Evolutionary conservation across 2,888 invertebrate species (phyloP).

Genomic region (Chironomus tentans): DNA sequence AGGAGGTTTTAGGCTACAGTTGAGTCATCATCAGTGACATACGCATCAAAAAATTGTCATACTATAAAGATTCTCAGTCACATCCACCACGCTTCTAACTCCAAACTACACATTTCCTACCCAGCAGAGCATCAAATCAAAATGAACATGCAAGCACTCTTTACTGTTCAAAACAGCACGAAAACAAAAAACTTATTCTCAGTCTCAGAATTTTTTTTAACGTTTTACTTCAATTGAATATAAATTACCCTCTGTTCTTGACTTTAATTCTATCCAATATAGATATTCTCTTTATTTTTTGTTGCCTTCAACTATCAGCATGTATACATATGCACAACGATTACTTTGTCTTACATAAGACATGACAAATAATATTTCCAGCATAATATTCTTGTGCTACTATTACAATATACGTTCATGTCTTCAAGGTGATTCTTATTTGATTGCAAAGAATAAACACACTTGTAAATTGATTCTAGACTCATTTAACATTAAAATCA

Average conservation of each 20-base stretch:
- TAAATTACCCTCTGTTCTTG: slow-evolving; percentile 24
- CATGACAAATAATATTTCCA: background rate
- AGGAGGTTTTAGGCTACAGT: no score
- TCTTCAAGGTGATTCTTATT: slow-evolving; percentile 19
- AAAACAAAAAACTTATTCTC: background rate
- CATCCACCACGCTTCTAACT: no score
- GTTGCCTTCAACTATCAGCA: background rate
- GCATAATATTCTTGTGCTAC: background rate
- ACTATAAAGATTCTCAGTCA: no score
- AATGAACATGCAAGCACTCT: no score
- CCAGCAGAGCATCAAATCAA: no score
- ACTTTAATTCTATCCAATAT: slow-evolving; percentile 16
- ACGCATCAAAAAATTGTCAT: no score
- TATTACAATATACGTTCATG: background rate
- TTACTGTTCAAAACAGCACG: background rate
- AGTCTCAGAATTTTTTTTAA: background rate
- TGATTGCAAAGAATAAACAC: background rate
- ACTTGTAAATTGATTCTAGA: no score
- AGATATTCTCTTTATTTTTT: background rate
- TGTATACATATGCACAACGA: background rate
- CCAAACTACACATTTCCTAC: no score
- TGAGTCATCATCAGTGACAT: no score
- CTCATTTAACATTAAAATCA: background rate
- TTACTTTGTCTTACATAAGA: background rate
- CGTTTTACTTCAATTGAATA: slow-evolving; percentile 9